Evolutionary conservation across 2,113 vertebrate genomes (phyloP).

Genomic region (Dicrurus megarhynchus): DNA sequence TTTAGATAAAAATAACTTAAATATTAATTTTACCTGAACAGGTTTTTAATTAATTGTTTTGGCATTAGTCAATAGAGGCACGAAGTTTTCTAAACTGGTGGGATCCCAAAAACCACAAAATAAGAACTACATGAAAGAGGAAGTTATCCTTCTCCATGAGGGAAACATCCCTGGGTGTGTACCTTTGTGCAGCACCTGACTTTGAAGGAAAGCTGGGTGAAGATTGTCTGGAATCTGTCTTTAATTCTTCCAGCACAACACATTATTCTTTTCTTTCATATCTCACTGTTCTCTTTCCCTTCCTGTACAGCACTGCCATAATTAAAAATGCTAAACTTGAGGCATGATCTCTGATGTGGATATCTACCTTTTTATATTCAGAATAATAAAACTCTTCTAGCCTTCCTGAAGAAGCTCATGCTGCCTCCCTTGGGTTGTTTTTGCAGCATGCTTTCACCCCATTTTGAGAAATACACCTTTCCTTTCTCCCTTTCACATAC

Average conservation of each 20-base stretch:
- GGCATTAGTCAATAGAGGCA: neutral
- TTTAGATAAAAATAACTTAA: neutral
- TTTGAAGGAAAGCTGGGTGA: neutral
- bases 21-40: neutral
- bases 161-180: neutral
- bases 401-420: neutral
- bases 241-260: neutral
- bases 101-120: neutral
- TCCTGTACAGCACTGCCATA: neutral
- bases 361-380: neutral
- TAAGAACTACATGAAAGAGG: neutral
- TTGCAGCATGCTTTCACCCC: neutral
- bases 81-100: neutral
- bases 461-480: neutral
- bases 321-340: neutral
- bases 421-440: neutral
- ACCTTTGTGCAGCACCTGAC: neutral
- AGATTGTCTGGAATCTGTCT: neutral
- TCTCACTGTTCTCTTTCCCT: neutral
- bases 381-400: neutral
- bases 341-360: neutral
- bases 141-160: neutral
- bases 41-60: neutral
- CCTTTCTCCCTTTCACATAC: neutral
- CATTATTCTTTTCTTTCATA: neutral